phyloP scores from a whole-genome alignment of 2,113 vertebrate species.

The Prietella phreatophila region DNA sequence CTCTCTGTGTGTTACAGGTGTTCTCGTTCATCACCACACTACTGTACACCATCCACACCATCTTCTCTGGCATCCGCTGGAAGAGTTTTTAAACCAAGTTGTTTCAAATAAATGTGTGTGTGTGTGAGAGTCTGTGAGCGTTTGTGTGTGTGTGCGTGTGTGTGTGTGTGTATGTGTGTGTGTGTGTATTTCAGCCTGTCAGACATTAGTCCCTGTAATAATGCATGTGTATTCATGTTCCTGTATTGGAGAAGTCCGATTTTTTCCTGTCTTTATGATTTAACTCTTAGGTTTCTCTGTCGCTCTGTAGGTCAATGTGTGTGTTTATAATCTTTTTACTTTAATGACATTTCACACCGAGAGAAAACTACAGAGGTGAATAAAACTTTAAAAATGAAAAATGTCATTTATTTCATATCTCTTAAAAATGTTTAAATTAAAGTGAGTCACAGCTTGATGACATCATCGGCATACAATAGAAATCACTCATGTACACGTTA shows the following conservation, averaged over 20 bases:
- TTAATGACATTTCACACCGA: neutral
- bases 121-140: neutral
- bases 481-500: too few relatives aligned
- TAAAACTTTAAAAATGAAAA: neutral
- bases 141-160: neutral
- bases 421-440: neutral
- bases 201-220: neutral
- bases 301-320: neutral
- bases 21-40: slow-evolving; percentile 77
- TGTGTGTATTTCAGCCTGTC: neutral
- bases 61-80: slow-evolving; percentile 72
- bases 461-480: neutral
- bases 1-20: slow-evolving; percentile 66
- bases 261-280: neutral
- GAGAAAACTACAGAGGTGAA: neutral
- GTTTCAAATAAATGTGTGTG: neutral
- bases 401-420: neutral
- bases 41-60: slow-evolving; percentile 77
- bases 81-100: slow-evolving; percentile 63
- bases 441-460: neutral
- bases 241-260: neutral
- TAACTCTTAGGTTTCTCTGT: neutral
- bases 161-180: neutral
- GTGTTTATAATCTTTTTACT: neutral
- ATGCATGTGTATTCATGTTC: neutral